These are phyloP conservation scores for Bradypodion pumilum DNA, from an alignment of 2,797 vertebrate species.

Conservation along the genomic window DNA sequence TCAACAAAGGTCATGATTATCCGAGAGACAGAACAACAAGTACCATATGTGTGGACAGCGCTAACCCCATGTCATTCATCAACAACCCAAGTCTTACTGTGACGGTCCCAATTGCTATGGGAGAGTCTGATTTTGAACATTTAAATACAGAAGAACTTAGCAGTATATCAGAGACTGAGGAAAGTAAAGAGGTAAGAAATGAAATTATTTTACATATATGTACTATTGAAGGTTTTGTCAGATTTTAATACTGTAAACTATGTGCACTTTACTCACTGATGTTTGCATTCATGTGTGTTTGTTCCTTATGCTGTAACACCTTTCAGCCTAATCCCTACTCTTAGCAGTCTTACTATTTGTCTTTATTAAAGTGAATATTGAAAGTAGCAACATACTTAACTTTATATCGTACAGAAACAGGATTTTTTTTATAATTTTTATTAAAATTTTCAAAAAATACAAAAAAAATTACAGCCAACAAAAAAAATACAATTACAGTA, in stretches of 20 bases:
- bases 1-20: constrained; percentile 79
- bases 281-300: not conserved
- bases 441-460: no score
- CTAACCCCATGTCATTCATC: constrained; percentile 85
- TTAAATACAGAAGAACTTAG: constrained; percentile 94
- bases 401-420: not conserved
- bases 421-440: no score
- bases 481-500: no score
- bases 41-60: constrained; percentile 77
- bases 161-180: constrained; percentile 87
- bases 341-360: not conserved
- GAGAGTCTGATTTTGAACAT: constrained; percentile 95
- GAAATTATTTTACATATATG: not conserved
- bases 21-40: constrained; percentile 78
- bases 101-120: constrained; percentile 90
- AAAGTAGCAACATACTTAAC: not conserved
- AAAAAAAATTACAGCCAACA: no score
- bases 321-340: constrained; percentile 1
- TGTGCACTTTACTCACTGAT: not conserved
- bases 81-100: constrained; percentile 89
- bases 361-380: not conserved
- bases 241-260: not conserved
- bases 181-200: constrained; percentile 85
- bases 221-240: not conserved
- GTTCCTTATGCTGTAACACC: not conserved